Percentiles rank a stretch among this genome's conserved stretches.
phyloP scores from a whole-genome alignment of 2,113 vertebrate genomes.

The Verasper variegatus region DNA sequence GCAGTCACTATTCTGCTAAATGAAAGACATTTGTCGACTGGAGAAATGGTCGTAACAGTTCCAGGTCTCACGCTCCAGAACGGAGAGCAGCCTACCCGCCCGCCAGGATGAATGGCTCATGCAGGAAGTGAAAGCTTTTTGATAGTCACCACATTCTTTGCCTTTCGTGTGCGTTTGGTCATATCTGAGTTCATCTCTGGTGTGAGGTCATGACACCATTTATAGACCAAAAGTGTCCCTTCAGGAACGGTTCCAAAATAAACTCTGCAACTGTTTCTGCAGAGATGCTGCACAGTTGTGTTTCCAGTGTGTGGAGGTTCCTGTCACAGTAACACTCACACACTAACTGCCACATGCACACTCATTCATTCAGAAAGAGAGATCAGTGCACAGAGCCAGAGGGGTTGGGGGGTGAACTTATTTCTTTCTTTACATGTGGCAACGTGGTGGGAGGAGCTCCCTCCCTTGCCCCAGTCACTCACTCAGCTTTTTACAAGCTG shows the following conservation, averaged over 20 bases:
- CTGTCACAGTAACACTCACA: not conserved
- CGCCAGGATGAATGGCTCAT: conserved; percentile 21
- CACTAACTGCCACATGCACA: not conserved
- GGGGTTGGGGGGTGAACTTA: not conserved
- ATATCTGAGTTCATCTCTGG: not conserved
- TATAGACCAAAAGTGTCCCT: not conserved
- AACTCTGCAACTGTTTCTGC: not conserved
- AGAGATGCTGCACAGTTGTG: not conserved
- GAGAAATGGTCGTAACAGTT: not conserved
- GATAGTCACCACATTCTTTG: conserved; percentile 43
- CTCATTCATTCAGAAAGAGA: conserved; percentile 3
- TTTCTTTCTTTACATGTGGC: conserved; percentile 8
- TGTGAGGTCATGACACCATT: conserved; percentile 13
- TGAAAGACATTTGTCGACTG: conserved; percentile 7
- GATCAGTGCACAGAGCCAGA: not conserved
- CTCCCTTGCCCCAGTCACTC: conserved; percentile 24
- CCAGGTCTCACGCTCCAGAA: conserved; percentile 33
- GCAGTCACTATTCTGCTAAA: conserved; percentile 6
- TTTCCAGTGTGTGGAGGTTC: not conserved
- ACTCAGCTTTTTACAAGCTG: conserved; percentile 64
- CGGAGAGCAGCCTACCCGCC: not conserved
- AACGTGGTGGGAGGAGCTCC: conserved; percentile 68
- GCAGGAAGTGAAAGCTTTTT: conserved; percentile 29
- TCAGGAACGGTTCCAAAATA: not conserved
- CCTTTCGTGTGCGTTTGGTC: not conserved